These are phyloP conservation scores for Gadus chalcogrammus DNA, from an alignment of 2,113 vertebrate species.

Conservation along the genomic window DNA sequence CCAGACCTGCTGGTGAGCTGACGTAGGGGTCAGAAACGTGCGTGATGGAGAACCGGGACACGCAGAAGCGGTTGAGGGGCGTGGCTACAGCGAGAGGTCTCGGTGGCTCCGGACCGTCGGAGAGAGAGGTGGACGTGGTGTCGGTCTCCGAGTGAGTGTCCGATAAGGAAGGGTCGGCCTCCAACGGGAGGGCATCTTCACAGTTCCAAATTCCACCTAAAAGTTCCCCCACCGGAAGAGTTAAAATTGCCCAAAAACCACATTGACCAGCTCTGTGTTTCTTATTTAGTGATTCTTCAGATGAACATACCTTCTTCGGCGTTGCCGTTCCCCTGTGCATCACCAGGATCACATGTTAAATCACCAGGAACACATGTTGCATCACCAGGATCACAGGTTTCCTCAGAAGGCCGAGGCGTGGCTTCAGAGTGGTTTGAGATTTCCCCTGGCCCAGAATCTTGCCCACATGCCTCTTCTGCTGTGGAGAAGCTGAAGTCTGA, in stretches of 20 bases:
- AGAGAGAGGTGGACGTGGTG: constrained; percentile 41
- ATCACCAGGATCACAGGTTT: constrained; percentile 3
- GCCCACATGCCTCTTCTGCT: constrained; percentile 57
- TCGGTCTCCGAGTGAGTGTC: constrained; percentile 34
- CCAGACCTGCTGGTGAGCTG: constrained; percentile 76
- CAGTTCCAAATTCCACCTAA: constrained; percentile 75
- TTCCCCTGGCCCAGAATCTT: constrained; percentile 37
- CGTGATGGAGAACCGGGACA: constrained; percentile 94
- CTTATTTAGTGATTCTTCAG: not conserved
- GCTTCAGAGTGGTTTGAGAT: constrained; percentile 44
- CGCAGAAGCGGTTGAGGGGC: constrained; percentile 79
- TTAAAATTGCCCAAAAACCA: not conserved
- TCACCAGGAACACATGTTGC: constrained; percentile 26
- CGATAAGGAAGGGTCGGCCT: constrained; percentile 47
- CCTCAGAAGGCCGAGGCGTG: constrained; percentile 11
- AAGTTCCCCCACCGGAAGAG: constrained; percentile 6
- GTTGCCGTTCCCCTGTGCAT: constrained; percentile 42
- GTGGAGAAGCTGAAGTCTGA: constrained; percentile 79
- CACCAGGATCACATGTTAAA: constrained; percentile 30
- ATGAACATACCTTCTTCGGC: constrained; percentile 73
- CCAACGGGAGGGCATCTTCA: constrained; percentile 69
- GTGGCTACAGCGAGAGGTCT: constrained; percentile 55
- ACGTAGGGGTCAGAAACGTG: constrained; percentile 85
- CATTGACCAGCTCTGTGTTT: not conserved
- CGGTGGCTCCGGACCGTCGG: constrained; percentile 49